Base-by-base conservation (phyloP, 2,113 vertebrate species). In the Hippocampus zosterae region DNA sequence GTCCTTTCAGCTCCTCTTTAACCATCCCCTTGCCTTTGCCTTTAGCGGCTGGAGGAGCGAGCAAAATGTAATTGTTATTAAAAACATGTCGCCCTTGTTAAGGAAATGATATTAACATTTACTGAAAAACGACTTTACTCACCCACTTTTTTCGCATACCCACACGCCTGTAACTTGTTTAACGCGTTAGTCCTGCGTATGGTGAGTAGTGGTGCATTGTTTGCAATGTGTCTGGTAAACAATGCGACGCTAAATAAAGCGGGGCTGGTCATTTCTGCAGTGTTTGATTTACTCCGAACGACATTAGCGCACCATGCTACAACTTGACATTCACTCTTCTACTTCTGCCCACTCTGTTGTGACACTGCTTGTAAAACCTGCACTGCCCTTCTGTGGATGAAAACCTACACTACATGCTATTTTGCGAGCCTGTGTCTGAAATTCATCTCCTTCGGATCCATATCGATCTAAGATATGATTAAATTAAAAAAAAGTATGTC, bases 91-190 rank as follows among this genome's bases (percentile, higher is more conserved):
- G 57, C 57, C 57, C 25, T 65, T 13, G 33, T 37, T n/a, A 44
- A 12, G 33, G 60, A 23, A 55, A 13, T 21, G 3, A 4, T 50
- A 55, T 3, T 23, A 12, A 65, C n/a, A 3, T 33, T 33, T 19
- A 65, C 21, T 65, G 3, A 56, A 52, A 68, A 29, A 9, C 0
- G 15, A 10, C 18, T 33, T 50, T 56, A 53, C 67, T 68, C 21
- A 68, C 67, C 67, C 4, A 55, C 48, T 68, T 68, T 68, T 25
- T 68, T 68, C 19, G 67, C 67, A 68, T 53, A 53, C 33, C 67
- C 67, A 8, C 67, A 55, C 9, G 52, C 29, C 41, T 56, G 67
- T 21, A 55, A 40, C 10, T 21, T 55, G 33, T 56, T 56, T 8
- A 23, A 41, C 9, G 12, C 7, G 52, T 56, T 40, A 16, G 3